These are phyloP conservation scores for Oryctes rhinoceros DNA, from an alignment of 1,140 invertebrate species.

Conservation along the genomic window DNA sequence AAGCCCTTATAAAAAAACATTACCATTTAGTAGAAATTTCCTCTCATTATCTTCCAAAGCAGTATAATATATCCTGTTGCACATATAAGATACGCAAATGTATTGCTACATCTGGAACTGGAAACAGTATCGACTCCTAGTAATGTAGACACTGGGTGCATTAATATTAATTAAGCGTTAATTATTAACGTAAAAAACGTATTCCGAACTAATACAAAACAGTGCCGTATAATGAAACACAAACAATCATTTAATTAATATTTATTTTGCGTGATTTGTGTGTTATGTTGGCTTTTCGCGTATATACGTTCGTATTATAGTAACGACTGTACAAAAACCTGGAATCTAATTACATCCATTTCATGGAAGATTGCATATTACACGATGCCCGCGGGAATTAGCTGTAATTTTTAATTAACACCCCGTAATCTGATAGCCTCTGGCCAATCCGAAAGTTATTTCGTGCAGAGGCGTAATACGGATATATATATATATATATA, in stretches of 20 bases:
- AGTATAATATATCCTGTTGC: too few species aligned
- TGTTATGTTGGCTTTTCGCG: background rate
- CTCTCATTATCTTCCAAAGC: too few species aligned
- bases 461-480: background rate
- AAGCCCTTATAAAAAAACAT: too few species aligned
- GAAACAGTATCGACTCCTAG: background rate
- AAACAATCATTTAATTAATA: conserved; percentile 19
- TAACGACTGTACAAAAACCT: background rate
- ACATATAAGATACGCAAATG: too few species aligned
- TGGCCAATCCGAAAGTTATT: background rate
- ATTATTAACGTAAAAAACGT: background rate
- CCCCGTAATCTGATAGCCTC: conserved; percentile 22
- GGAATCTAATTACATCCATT: conserved; percentile 6
- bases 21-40: too few species aligned
- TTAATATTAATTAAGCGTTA: conserved; percentile 13
- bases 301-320: background rate
- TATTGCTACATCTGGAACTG: background rate
- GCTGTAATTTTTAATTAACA: conserved; percentile 19
- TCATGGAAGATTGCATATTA: conserved; percentile 33
- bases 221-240: background rate
- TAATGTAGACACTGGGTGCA: background rate
- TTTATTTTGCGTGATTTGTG: conserved; percentile 18
- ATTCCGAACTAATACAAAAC: background rate
- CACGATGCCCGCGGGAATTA: background rate
- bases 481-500: too few species aligned